A percentile compares a stretch with the other conserved stretches of the same genome.
These are phyloP conservation scores for Maconellicoccus hirsutus DNA, from an alignment of 1,140 invertebrate species.

Conservation along the genomic window DNA sequence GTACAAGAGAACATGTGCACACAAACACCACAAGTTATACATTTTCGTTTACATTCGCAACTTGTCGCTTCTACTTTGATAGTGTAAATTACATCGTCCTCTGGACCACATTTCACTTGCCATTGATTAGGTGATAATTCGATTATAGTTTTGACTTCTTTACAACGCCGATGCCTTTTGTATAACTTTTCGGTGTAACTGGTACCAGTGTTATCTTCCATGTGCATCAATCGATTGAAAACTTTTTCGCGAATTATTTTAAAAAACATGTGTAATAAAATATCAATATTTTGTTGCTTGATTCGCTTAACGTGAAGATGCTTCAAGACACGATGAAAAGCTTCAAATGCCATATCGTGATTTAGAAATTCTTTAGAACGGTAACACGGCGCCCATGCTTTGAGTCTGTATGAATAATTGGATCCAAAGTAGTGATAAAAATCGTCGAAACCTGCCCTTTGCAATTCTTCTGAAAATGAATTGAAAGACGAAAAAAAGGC, in stretches of 20 bases:
- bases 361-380: background rate
- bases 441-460: background rate
- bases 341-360: slow-evolving; percentile 15
- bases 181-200: background rate
- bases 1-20: slow-evolving; percentile 11
- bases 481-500: background rate
- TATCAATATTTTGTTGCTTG: slow-evolving; percentile 11
- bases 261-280: background rate
- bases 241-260: slow-evolving; percentile 19
- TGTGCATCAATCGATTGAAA: slow-evolving; percentile 6
- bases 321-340: slow-evolving; percentile 20
- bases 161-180: background rate
- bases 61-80: background rate
- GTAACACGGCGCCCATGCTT: slow-evolving; percentile 2
- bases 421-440: background rate
- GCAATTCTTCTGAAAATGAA: slow-evolving; percentile 8
- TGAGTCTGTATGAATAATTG: background rate
- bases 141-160: background rate
- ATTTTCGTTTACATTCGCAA: slow-evolving; percentile 12
- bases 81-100: background rate
- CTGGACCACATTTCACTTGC: background rate
- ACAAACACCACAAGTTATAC: background rate
- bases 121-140: background rate
- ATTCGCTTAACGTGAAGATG: slow-evolving; percentile 16
- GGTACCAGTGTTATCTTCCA: background rate